Evolutionary conservation across 2,797 vertebrate species (phyloP), one percentile per base, ranked within the genome.

Genomic region (Holocentrus rufus): DNA sequence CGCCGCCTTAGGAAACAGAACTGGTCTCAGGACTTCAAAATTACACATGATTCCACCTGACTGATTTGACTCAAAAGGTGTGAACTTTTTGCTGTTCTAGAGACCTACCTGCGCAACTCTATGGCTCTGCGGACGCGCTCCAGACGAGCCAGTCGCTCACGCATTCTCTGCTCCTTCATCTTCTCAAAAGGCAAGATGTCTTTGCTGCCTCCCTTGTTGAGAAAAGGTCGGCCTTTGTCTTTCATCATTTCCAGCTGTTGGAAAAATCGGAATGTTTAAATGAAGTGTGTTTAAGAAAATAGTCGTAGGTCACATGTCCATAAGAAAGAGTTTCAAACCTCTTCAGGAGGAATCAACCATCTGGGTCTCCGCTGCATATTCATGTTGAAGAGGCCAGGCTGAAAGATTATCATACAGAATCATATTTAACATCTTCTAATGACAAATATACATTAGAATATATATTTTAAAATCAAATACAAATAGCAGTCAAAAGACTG

Each of bases 151-250:
- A 97, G 93, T 68, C 97, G 95, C 82, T 98, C 97, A 60, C 95
- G 94, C 91, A 96, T 93, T 61, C 95, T 94, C 80, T 98, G 97
- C 76, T 98, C 96, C 91, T 99, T 99, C 93, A 99, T 98, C 91
- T 98, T 97, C 88, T 98, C 96, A 92, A 99, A 99, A 64, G 98
- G 96, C 71, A 99, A 88, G 84, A 99, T 97, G 85, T 96, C 95
- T 42, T 94, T 94, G 64, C 93, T 93, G 65, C 92, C 94, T 52
- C 91, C 94, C 84, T 95, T 96, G 75, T 94, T 93, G 61, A 83
- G 77, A 74, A 96, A 94, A 81, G 94, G 88, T 67, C 95, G 93
- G 46, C 91, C 95, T 89, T 92, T 96, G 79, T 91, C 95, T 91
- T 91, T 97, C 87, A 96, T 91, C 90, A 95, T 94, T 76, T 93